Percentiles rank a stretch among this genome's conserved stretches.
phyloP scores from a whole-genome alignment of 1,140 invertebrate genomes.

The Myzus persicae region DNA sequence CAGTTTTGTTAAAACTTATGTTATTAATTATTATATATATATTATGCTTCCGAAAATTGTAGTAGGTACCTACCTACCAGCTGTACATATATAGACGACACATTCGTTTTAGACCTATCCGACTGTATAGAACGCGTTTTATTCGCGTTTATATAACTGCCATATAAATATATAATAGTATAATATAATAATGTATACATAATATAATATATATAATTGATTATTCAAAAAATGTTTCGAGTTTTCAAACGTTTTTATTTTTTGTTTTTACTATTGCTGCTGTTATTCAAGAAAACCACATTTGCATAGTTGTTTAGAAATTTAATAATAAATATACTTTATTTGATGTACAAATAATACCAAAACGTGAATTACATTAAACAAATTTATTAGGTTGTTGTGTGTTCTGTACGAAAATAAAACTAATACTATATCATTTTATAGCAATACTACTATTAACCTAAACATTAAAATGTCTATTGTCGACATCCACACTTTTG shows the following conservation, averaged over 20 bases:
- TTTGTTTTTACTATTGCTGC: not conserved
- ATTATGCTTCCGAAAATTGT: not conserved
- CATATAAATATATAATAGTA: no score
- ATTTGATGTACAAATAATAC: not conserved
- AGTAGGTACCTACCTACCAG: not conserved
- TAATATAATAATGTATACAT: no score
- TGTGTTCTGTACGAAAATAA: not conserved
- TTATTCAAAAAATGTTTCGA: not conserved
- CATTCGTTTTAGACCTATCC: not conserved
- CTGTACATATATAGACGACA: not conserved
- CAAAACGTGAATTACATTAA: not conserved
- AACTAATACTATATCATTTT: not conserved
- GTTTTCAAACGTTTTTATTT: not conserved
- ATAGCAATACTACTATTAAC: not conserved
- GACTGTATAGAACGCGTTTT: not conserved
- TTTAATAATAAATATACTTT: slow-evolving; percentile 1
- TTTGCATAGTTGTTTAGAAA: not conserved
- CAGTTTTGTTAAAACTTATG: not conserved
- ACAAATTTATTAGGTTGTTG: not conserved
- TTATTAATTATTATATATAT: not conserved
- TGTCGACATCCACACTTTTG: not conserved
- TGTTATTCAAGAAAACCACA: not conserved
- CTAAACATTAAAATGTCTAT: not conserved
- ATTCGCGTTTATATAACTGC: not conserved
- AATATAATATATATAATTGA: not conserved